phyloP scores from a whole-genome alignment of 53 echinoderm and acorn worm species.

The Crossaster papposus region DNA sequence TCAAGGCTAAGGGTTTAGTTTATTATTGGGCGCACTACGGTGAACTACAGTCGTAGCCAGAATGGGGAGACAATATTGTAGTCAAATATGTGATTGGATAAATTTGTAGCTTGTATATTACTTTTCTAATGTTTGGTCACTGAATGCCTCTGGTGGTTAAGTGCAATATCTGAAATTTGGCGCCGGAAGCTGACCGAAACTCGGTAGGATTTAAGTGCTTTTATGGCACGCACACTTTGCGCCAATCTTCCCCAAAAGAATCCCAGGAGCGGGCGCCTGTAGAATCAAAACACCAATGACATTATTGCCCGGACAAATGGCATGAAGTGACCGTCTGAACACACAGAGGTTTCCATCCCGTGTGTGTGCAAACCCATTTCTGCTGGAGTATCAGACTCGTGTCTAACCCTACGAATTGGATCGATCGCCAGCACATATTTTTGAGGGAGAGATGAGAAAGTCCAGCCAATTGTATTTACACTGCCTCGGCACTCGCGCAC shows the following conservation, averaged over 20 bases:
- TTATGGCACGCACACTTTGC: background rate
- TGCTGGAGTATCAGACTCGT: background rate
- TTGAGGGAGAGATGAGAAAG: background rate
- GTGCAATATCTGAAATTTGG: too few species aligned
- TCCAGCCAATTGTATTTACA: constrained; percentile 31
- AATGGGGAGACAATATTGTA: too few species aligned
- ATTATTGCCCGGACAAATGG: background rate
- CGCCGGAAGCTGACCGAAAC: too few species aligned
- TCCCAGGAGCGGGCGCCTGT: background rate
- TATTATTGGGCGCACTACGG: too few species aligned
- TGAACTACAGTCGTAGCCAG: too few species aligned
- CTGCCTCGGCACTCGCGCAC: constrained; percentile 23
- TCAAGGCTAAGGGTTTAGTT: too few species aligned
- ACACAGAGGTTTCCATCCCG: background rate
- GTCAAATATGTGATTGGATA: too few species aligned
- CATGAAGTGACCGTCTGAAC: background rate
- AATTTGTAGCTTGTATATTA: too few species aligned
- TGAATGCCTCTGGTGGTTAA: too few species aligned
- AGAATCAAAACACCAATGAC: background rate
- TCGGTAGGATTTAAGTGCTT: too few species aligned
- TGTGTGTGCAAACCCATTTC: background rate
- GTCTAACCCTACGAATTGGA: background rate
- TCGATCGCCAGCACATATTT: background rate
- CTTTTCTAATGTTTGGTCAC: too few species aligned
- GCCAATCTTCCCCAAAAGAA: background rate